A percentile compares a stretch with the other conserved stretches of the same genome.
Evolutionary conservation across 2,797 vertebrate genomes (phyloP).

Genomic region (Hypotaenidia philippensis): DNA sequence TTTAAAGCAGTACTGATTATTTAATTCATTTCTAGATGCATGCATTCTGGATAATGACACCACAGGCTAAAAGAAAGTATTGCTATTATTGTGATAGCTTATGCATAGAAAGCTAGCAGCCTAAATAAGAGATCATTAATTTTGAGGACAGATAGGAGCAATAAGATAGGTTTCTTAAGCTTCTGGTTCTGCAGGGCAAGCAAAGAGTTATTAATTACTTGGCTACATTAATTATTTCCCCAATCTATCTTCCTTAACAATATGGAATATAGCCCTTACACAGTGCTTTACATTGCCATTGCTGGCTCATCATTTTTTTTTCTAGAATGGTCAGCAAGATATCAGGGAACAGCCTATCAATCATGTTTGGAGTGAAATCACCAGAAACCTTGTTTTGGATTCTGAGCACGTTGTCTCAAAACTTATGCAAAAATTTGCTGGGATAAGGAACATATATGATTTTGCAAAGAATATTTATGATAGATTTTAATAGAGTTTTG

Average conservation of each 20-base stretch:
- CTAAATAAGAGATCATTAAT: conserved; percentile 54
- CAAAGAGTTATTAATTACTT: conserved; percentile 58
- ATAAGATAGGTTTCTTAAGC: conserved; percentile 27
- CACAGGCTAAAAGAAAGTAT: conserved; percentile 19
- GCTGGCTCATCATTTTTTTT: conserved; percentile 30
- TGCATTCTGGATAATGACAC: conserved; percentile 16
- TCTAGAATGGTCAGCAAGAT: neutral
- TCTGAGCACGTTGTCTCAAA: neutral
- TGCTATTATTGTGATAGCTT: conserved; percentile 28
- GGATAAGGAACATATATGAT: neutral
- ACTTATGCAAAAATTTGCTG: neutral
- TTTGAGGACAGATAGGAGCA: conserved; percentile 46
- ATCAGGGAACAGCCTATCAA: neutral
- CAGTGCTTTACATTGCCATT: neutral
- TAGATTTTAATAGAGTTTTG: neutral
- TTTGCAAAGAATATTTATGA: neutral
- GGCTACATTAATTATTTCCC: conserved; percentile 60
- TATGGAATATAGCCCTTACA: neutral
- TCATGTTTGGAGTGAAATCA: neutral
- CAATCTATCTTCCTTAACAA: conserved; percentile 56
- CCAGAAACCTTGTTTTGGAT: neutral
- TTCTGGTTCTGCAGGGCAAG: conserved; percentile 28
- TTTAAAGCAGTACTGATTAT: conserved; percentile 18
- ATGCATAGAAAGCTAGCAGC: conserved; percentile 29
- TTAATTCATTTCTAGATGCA: conserved; percentile 33